Evolutionary conservation across 2,888 invertebrate genomes (phyloP).

Genomic region (Dolomedes plantarius): DNA sequence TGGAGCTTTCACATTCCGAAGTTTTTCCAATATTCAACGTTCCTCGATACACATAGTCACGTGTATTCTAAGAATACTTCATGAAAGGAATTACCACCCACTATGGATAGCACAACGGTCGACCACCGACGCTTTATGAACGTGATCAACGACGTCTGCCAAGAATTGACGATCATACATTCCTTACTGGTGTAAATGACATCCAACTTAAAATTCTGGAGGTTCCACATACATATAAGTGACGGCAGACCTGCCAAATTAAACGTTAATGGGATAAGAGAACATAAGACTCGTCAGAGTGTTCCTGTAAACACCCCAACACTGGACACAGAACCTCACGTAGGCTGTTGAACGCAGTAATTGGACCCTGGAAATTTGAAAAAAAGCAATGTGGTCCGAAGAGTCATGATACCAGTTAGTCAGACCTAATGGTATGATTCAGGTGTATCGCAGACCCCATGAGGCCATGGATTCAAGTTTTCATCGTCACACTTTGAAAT

Average conservation of each 20-base stretch:
- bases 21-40: too few species aligned
- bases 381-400: not conserved
- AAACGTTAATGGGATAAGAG: not conserved
- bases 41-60: too few species aligned
- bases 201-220: not conserved
- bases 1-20: too few species aligned
- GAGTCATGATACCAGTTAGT: not conserved
- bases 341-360: not conserved
- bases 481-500: not conserved
- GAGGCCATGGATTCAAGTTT: not conserved
- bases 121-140: not conserved
- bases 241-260: not conserved
- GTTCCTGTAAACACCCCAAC: not conserved
- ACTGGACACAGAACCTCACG: not conserved
- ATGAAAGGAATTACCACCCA: not conserved
- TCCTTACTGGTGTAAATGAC: not conserved
- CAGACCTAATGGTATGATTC: not conserved
- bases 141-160: not conserved
- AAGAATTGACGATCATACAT: not conserved
- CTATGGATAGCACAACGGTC: not conserved
- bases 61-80: too few species aligned
- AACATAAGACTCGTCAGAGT: not conserved
- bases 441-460: not conserved
- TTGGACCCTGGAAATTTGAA: slow-evolving; percentile 12
- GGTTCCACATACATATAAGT: not conserved